Evolutionary conservation across 2,113 vertebrate species (phyloP), one percentile per base, ranked within the genome.

Genomic region (Ammodytes marinus): DNA sequence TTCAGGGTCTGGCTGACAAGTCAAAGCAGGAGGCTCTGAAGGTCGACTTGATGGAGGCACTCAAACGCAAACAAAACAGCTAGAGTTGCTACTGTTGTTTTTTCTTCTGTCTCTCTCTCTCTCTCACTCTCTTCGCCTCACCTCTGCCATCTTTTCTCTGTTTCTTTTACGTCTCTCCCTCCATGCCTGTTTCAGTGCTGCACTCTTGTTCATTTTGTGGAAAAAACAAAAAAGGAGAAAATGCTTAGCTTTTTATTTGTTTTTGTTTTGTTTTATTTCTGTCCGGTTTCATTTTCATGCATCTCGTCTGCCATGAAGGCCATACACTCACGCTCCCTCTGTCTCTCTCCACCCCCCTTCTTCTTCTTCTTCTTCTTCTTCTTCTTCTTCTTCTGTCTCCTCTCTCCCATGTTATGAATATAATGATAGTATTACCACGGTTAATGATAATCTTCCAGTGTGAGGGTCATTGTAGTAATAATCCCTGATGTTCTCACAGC

Each of bases 61-160:
- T 99, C 96, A 99, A 97, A 97, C 97, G 95, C 93, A 99, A 99
- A 95, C 97, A 99, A 78, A 96, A 97, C 85, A 96, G 95, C 94
- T 99, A 95, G 95, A 96, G 86, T 87, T 81, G 74, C 81, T 87
- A 70, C 71, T 79, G 84, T 58, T 71, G 58, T 77, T 58, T 79
- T 61, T 80, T 74, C 43, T 63, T 70, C 83, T 54, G 67, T 84
- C 77, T 68, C 42, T 59, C 49, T 49, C 8, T 65, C 63, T n/a
- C 46, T 65, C 79, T 75, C 47, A 63, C 70, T 65, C 27, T 79
- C 70, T 75, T 53, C 60, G 57, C 85, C 84, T 86, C 84, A 82
- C 80, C 81, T 85, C 84, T 84, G 76, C 81, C 86, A 83, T 87
- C 77, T 85, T 85, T 86, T 84, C 60, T 85, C 80, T 77, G 73